Conservation (phyloP, 1,140 invertebrate genomes). For the Drosophila nebulosa region DNA sequence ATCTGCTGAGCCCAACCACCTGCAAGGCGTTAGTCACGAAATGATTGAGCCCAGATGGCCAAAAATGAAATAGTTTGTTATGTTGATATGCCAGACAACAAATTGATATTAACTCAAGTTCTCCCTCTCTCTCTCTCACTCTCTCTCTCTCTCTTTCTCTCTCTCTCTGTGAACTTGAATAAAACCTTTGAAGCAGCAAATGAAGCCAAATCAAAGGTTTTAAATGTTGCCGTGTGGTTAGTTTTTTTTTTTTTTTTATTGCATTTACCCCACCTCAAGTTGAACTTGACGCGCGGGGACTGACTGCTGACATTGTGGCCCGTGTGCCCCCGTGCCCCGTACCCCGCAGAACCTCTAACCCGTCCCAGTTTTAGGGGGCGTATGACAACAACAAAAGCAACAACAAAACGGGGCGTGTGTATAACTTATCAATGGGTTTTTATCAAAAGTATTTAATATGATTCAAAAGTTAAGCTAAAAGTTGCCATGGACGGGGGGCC, state of each 20-base stretch:
- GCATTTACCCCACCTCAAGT: background rate
- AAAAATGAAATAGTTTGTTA: no score
- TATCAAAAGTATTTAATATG: slow-evolving; percentile 1
- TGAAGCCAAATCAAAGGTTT: background rate
- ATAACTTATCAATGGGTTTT: background rate
- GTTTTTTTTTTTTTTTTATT: background rate
- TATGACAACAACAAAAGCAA: background rate
- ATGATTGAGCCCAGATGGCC: background rate
- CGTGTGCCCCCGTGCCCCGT: no score
- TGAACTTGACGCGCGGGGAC: background rate
- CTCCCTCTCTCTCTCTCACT: no score
- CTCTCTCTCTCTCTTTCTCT: no score
- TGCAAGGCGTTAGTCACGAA: background rate
- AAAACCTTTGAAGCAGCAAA: no score
- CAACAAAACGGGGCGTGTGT: background rate
- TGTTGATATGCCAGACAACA: no score
- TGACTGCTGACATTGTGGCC: background rate
- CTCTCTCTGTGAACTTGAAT: no score
- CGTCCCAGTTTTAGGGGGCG: background rate
- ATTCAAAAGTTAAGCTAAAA: no score
- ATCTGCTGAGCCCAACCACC: background rate
- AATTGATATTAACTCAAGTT: background rate
- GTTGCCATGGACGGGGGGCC: background rate
- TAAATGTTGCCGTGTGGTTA: background rate
- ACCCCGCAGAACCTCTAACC: background rate